Evolutionary conservation across 2,797 vertebrate species (phyloP).

Genomic region (Crypturellus tataupa): DNA sequence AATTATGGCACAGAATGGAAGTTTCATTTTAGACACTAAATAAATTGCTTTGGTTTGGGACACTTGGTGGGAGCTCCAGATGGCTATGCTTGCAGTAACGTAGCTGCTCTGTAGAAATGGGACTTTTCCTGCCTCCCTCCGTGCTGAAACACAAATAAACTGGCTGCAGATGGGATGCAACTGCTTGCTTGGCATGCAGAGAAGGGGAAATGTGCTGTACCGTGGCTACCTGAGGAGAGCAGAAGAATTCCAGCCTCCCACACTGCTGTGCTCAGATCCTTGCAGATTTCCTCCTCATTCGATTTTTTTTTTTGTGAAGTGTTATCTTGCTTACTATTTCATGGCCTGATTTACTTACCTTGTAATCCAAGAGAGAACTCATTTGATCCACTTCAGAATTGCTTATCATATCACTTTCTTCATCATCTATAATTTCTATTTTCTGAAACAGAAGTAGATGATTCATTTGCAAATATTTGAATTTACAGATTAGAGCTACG

Average conservation of each 20-base stretch:
- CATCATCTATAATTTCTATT: conserved; percentile 93
- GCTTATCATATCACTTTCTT: conserved; percentile 86
- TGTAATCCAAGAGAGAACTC: conserved; percentile 93
- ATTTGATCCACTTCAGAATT: conserved; percentile 93
- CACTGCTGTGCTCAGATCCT: neutral
- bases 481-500: fast-evolving
- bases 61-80: neutral
- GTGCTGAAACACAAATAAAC: neutral
- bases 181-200: neutral
- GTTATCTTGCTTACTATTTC: neutral
- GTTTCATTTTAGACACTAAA: neutral
- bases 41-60: neutral
- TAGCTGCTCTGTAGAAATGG: neutral
- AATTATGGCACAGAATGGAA: neutral
- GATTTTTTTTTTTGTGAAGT: neutral
- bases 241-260: neutral
- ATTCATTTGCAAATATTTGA: neutral
- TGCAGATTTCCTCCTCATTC: too few relatives aligned
- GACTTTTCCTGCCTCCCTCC: neutral
- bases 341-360: conserved; percentile 81
- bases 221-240: neutral
- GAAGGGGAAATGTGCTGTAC: neutral
- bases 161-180: neutral
- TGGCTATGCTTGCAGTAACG: neutral
- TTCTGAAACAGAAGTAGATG: conserved; percentile 84